These are phyloP conservation scores for Tenodera sinensis DNA, from an alignment of 2,888 invertebrate genomes.

Conservation along the genomic window DNA sequence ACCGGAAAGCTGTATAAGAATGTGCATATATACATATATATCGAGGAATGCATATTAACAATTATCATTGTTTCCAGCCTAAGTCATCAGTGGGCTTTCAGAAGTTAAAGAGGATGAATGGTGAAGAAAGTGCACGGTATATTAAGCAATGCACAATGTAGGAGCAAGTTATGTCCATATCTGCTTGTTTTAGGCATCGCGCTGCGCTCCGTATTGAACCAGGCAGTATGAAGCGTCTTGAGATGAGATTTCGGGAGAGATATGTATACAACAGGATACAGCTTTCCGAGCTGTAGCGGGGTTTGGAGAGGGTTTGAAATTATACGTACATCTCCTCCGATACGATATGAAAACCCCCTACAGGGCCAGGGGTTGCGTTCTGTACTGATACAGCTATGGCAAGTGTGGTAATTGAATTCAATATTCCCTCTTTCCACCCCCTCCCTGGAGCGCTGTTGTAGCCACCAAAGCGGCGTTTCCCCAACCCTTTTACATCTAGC, in stretches of 20 bases:
- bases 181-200: not conserved
- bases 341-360: constrained; percentile 15
- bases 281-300: not conserved
- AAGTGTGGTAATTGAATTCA: constrained; percentile 27
- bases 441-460: not conserved
- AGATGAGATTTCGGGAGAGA: not conserved
- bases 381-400: constrained; percentile 12
- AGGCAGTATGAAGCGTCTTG: not conserved
- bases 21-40: no score
- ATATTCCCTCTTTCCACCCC: constrained; percentile 19
- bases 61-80: no score
- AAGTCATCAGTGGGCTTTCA: no score
- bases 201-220: not conserved
- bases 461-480: not conserved
- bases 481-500: not conserved
- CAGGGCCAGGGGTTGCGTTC: not conserved
- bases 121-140: no score
- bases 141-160: not conserved
- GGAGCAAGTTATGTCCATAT: not conserved
- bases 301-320: not conserved
- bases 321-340: constrained; percentile 13
- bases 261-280: constrained; percentile 9
- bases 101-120: no score
- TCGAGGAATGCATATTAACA: no score
- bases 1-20: no score